These are phyloP conservation scores for Cyphomyrus plagiostoma DNA, from an alignment of 2,113 vertebrate genomes.

Conservation along the genomic window DNA sequence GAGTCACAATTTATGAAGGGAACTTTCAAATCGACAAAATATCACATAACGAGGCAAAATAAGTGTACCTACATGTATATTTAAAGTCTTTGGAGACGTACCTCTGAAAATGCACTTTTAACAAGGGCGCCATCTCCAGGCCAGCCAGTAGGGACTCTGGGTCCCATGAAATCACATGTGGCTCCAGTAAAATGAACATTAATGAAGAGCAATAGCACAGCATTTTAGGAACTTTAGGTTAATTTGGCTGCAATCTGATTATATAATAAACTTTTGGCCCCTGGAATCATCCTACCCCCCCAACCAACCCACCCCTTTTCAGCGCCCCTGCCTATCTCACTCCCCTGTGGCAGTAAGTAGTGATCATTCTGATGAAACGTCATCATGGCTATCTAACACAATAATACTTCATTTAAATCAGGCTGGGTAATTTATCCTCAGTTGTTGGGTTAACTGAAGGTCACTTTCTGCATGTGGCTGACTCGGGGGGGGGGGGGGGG, in stretches of 20 bases:
- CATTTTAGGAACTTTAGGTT: neutral
- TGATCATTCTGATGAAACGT: neutral
- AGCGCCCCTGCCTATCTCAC: neutral
- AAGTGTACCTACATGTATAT: neutral
- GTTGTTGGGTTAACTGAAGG: neutral
- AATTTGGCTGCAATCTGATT: neutral
- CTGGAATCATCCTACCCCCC: neutral
- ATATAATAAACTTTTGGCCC: neutral
- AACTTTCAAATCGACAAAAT: neutral
- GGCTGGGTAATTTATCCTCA: neutral
- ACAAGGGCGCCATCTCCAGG: neutral
- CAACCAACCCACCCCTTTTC: neutral
- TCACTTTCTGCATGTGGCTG: neutral
- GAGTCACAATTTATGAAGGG: neutral
- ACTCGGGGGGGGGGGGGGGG: too few relatives aligned
- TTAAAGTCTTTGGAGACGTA: constrained; percentile 14
- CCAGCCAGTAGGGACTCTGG: neutral
- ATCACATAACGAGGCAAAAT: neutral
- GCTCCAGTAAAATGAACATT: too few relatives aligned
- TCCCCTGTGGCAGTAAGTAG: constrained; percentile 15
- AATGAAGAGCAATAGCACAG: too few relatives aligned
- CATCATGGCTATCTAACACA: neutral
- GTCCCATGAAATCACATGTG: neutral
- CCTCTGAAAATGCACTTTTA: neutral
- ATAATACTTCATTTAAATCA: neutral